Percentiles rank a stretch among this genome's conserved stretches.
phyloP scores from a whole-genome alignment of 2,888 invertebrate genomes.

The Allophyes oxyacanthae region DNA sequence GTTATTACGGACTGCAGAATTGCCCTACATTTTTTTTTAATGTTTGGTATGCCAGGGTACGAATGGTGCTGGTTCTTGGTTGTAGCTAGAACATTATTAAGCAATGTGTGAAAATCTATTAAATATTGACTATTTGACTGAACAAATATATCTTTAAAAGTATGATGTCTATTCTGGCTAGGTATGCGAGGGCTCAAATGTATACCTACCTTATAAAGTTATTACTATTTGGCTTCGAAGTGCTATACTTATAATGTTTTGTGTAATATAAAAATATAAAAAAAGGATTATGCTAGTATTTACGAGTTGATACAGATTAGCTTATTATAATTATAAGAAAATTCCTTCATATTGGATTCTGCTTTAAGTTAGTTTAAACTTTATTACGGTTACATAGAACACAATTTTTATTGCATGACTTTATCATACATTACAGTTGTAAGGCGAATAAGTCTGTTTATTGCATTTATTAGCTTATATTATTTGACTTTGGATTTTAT shows the following conservation, averaged over 20 bases:
- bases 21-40: conserved; percentile 26
- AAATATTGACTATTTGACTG: conserved; percentile 50
- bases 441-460: conserved; percentile 74
- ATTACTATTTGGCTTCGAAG: conserved; percentile 40
- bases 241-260: conserved; percentile 33
- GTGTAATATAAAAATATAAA: conserved; percentile 31
- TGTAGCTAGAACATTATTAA: conserved; percentile 38
- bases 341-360: conserved; percentile 5
- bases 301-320: conserved; percentile 28
- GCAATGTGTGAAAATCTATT: conserved; percentile 32
- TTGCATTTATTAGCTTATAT: conserved; percentile 81
- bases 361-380: conserved; percentile 9
- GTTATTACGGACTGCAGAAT: conserved; percentile 16
- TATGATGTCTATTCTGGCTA: conserved; percentile 31
- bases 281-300: conserved; percentile 40
- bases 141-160: conserved; percentile 47
- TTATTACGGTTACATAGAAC: conserved; percentile 1
- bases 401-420: conserved; percentile 28
- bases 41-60: conserved; percentile 71
- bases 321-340: conserved; percentile 4
- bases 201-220: conserved; percentile 36
- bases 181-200: conserved; percentile 49
- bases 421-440: conserved; percentile 26
- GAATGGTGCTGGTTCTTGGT: conserved; percentile 72
- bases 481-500: conserved; percentile 58